phyloP scores from a whole-genome alignment of 2,113 vertebrate genomes.

The Pluvialis apricaria region DNA sequence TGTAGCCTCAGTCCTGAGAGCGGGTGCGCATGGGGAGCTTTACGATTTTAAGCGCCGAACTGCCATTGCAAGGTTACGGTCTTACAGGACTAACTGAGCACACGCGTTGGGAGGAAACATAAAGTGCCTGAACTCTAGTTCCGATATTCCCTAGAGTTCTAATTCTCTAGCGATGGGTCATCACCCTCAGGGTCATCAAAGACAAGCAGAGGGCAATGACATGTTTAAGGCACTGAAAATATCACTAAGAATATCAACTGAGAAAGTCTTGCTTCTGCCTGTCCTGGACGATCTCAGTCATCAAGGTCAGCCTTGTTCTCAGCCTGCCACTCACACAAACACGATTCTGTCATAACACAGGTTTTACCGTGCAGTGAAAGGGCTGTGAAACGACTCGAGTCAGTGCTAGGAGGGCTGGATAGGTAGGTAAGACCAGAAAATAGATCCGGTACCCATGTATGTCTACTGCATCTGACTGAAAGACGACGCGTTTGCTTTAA shows the following conservation, averaged over 20 bases:
- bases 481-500: neutral
- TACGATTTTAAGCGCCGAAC: neutral
- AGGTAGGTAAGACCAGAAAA: neutral
- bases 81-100: neutral
- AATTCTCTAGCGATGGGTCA: neutral
- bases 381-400: neutral
- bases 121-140: neutral
- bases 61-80: neutral
- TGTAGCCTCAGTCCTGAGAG: neutral
- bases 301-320: neutral
- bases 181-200: neutral
- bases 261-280: neutral
- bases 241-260: neutral
- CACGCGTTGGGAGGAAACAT: neutral
- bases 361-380: neutral
- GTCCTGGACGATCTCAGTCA: neutral
- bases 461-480: neutral
- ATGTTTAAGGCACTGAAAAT: neutral
- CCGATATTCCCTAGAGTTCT: too few relatives aligned
- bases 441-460: neutral
- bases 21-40: accelerated
- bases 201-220: neutral
- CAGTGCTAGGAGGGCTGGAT: neutral
- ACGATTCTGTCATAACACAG: neutral
- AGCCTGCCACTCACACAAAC: neutral